A percentile compares a stretch with the other conserved stretches of the same genome.
These are phyloP conservation scores for Steatornis caripensis DNA, from an alignment of 2,113 vertebrate species.

Conservation along the genomic window DNA sequence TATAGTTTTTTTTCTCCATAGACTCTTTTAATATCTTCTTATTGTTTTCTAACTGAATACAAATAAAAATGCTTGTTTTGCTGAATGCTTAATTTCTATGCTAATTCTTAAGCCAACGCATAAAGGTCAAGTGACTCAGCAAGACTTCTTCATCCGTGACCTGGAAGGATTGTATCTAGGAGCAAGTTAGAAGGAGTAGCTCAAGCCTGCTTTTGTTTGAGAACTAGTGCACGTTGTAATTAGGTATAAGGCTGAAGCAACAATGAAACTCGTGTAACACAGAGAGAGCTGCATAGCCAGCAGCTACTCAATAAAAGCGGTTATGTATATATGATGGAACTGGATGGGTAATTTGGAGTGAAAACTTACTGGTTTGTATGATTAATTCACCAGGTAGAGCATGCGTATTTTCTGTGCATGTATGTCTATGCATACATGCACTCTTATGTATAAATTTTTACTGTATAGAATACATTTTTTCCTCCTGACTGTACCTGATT, in stretches of 20 bases:
- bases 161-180: not conserved
- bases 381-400: not conserved
- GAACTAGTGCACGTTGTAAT: not conserved
- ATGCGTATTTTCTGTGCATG: not conserved
- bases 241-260: not conserved
- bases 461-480: not conserved
- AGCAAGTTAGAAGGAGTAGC: not conserved
- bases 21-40: not conserved
- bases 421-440: not conserved
- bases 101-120: not conserved
- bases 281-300: not conserved
- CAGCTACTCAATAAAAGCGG: not conserved
- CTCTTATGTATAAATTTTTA: not conserved
- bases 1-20: not conserved
- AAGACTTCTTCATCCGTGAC: not conserved
- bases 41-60: not conserved
- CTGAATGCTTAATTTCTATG: not conserved
- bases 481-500: not conserved
- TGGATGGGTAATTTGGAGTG: not conserved
- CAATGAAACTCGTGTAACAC: accelerated
- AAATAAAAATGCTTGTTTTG: not conserved
- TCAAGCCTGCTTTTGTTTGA: not conserved
- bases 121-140: not conserved
- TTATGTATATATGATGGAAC: not conserved
- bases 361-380: not conserved